Conservation (phyloP, 2,888 invertebrate species). For the Callosobruchus maculatus region DNA sequence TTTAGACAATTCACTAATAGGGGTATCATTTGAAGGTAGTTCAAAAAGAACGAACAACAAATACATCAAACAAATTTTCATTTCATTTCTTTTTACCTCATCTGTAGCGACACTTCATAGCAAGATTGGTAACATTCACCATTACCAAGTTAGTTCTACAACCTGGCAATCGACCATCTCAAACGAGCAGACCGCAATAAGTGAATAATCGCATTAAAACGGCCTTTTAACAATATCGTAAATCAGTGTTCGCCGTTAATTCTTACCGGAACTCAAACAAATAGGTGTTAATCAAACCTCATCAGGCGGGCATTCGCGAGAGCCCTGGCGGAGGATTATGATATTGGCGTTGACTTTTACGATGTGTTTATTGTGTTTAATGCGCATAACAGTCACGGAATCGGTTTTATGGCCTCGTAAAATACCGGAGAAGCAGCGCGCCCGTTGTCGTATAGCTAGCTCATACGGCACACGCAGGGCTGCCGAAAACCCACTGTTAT, state of each 20-base stretch:
- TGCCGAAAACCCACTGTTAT: background rate
- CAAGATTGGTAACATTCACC: too few species aligned
- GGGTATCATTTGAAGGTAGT: too few species aligned
- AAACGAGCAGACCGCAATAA: background rate
- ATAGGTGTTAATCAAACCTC: background rate
- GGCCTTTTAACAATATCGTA: background rate
- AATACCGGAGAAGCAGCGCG: background rate
- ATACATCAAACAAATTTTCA: too few species aligned
- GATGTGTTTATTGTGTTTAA: constrained; percentile 47
- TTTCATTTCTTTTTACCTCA: too few species aligned
- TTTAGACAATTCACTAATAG: too few species aligned
- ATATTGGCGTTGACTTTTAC: constrained; percentile 46
- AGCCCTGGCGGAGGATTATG: constrained; percentile 33
- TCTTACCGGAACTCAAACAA: background rate
- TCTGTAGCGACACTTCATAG: too few species aligned
- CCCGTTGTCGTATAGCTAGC: background rate
- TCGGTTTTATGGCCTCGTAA: constrained; percentile 44
- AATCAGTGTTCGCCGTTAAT: background rate
- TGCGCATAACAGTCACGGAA: constrained; percentile 46
- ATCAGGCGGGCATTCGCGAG: background rate
- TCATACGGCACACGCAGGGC: background rate
- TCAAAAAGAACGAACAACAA: too few species aligned
- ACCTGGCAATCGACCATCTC: background rate
- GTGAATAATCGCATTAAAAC: background rate
- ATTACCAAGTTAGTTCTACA: too few species aligned